A percentile compares a stretch with the other conserved stretches of the same genome.
Conservation (phyloP, 2,888 invertebrate species). For the Mimachlamys varia region DNA sequence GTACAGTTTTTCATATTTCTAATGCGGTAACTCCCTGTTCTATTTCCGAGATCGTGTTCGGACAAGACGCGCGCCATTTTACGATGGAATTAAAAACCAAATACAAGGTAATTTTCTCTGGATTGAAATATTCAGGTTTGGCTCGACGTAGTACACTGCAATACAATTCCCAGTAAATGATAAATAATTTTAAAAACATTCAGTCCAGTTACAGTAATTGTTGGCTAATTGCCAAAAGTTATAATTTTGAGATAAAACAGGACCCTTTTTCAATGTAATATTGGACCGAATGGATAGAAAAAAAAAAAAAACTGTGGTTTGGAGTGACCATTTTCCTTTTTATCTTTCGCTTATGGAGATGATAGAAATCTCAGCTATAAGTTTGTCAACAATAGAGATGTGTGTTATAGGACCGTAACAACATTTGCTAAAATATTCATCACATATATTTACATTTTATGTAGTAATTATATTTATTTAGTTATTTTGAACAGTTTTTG, state of each 20-base stretch:
- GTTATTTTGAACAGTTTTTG: too few relatives aligned
- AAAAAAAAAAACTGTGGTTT: too few relatives aligned
- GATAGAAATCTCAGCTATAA: too few relatives aligned
- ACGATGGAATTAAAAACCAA: neutral
- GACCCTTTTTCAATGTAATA: too few relatives aligned
- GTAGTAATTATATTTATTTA: too few relatives aligned
- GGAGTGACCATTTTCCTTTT: too few relatives aligned
- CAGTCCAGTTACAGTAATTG: neutral
- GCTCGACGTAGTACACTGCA: neutral
- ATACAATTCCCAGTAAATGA: neutral
- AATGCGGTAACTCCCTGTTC: neutral
- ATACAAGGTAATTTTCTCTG: neutral
- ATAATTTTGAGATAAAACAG: neutral
- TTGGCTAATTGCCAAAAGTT: neutral
- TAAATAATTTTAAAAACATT: neutral
- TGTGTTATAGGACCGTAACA: too few relatives aligned
- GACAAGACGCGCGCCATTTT: neutral
- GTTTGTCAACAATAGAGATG: too few relatives aligned
- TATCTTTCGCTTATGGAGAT: too few relatives aligned
- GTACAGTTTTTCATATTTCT: neutral
- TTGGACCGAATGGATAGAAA: too few relatives aligned
- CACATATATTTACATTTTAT: too few relatives aligned
- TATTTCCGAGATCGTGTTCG: neutral
- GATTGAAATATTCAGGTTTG: neutral
- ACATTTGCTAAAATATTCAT: too few relatives aligned